Base-by-base conservation (phyloP, 2,797 vertebrate species). In the Lutjanus campechanus region DNA sequence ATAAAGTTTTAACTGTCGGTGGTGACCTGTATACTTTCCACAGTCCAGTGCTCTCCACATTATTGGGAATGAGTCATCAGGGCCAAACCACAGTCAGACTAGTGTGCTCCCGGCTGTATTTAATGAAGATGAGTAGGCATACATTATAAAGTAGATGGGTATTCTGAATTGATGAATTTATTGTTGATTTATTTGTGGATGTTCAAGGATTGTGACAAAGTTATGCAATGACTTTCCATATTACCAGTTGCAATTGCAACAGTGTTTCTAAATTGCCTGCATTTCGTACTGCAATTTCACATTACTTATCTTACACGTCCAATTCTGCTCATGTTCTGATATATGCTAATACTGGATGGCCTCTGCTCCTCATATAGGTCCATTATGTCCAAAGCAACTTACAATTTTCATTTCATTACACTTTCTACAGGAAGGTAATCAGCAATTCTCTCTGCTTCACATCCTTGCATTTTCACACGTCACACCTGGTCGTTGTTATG, bases 21-120 rank as follows among this genome's bases (percentile, higher is more conserved):
- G 9, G 11, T 36, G 71, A 84, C 59, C 47, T 43, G 20, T 75
- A 20, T 16, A 15, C 36, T 62, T 56, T 44, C 84, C 68, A 72
- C 72, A 53, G 56, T 59, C 55, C 56, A 25, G 47, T 54, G 49
- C 44, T 29, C 19, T 53, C 50, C 54, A 71, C 53, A 76, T 65
- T 53, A 54, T 56, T 1, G 11, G n/a, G 36, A 77, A 55, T 69
- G 59, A 84, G 40, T 78, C 73, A 76, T 50, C 53, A n/a, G 8
- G 22, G 60, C 36, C 41, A 76, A 46, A 73, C 19, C 59, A 41
- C 61, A 72, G 65, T 22, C 29, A 17, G 22, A 59, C 5, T n/a
- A 49, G 3, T 19, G 11, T 16, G 10, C 49, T 69, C 25, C 11
- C 1, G 15, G 36, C 12, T 64, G 1, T 46, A 12, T 43, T 59